Evolutionary conservation across 2,888 invertebrate species (phyloP).

Genomic region (Drosophila pegasa): DNA sequence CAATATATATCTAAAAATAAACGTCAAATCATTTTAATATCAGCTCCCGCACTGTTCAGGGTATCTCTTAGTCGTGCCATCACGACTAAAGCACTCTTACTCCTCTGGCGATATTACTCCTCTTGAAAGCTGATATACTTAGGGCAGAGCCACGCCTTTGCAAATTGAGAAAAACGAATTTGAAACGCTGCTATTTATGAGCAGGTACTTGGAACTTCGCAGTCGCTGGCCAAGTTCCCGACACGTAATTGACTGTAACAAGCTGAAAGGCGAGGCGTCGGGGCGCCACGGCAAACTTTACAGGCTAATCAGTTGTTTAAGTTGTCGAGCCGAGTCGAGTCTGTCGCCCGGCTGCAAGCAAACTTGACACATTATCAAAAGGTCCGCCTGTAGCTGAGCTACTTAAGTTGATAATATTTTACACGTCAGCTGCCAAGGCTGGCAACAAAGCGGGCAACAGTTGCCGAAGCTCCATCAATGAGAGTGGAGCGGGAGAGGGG

Average conservation of each 20-base stretch:
- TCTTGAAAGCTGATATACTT: slow-evolving; percentile 1
- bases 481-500: neutral
- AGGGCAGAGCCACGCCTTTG: no score
- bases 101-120: no score
- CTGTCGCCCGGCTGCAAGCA: slow-evolving; percentile 30
- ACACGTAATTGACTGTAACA: slow-evolving; percentile 32
- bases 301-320: slow-evolving; percentile 49
- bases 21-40: no score
- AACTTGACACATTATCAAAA: slow-evolving; percentile 63
- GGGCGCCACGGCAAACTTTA: slow-evolving; percentile 16
- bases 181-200: slow-evolving; percentile 12
- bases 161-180: neutral
- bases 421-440: slow-evolving; percentile 45
- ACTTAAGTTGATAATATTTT: slow-evolving; percentile 71
- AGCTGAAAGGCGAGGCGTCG: slow-evolving; percentile 17
- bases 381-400: slow-evolving; percentile 40
- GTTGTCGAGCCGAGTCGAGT: slow-evolving; percentile 33
- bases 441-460: slow-evolving; percentile 25
- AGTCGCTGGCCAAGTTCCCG: slow-evolving; percentile 8
- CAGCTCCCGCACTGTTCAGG: no score
- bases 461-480: slow-evolving; percentile 7
- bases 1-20: no score
- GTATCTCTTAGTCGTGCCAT: no score
- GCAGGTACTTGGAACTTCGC: neutral
- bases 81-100: no score